Evolutionary conservation across 2,113 vertebrate species (phyloP).

Genomic region (Melierax canorus): DNA sequence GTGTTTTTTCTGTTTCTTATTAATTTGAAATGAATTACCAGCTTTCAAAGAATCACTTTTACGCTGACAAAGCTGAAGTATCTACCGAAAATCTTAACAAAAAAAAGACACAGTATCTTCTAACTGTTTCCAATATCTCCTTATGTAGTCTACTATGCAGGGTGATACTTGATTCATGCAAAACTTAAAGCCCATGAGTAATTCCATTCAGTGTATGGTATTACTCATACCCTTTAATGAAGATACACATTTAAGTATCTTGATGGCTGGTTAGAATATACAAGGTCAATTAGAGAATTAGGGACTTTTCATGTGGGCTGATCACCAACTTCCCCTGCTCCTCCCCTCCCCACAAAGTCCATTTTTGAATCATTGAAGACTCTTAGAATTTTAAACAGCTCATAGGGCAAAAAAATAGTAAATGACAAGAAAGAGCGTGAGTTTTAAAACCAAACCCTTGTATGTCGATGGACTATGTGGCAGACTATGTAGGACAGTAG

Average conservation of each 20-base stretch:
- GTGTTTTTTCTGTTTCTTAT: background rate
- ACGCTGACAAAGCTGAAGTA: background rate
- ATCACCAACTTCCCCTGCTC: background rate
- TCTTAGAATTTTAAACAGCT: background rate
- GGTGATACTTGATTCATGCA: background rate
- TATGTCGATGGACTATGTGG: background rate
- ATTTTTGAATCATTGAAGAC: background rate
- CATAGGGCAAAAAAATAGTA: background rate
- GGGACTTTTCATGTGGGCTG: conserved; percentile 10
- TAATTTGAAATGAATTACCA: background rate
- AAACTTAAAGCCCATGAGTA: conserved; percentile 21
- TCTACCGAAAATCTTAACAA: background rate
- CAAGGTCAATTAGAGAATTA: background rate
- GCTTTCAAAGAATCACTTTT: conserved; percentile 23
- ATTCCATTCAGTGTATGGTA: background rate
- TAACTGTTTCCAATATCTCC: background rate
- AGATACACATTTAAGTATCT: background rate
- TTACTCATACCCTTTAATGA: conserved; percentile 11
- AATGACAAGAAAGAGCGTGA: background rate
- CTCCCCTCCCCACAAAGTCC: background rate
- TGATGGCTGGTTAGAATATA: background rate
- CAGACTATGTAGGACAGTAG: background rate
- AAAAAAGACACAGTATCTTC: background rate
- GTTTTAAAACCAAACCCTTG: background rate
- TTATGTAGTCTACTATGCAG: background rate